These are phyloP conservation scores for Mylabris sibirica DNA, from an alignment of 2,888 invertebrate species.

Conservation along the genomic window DNA sequence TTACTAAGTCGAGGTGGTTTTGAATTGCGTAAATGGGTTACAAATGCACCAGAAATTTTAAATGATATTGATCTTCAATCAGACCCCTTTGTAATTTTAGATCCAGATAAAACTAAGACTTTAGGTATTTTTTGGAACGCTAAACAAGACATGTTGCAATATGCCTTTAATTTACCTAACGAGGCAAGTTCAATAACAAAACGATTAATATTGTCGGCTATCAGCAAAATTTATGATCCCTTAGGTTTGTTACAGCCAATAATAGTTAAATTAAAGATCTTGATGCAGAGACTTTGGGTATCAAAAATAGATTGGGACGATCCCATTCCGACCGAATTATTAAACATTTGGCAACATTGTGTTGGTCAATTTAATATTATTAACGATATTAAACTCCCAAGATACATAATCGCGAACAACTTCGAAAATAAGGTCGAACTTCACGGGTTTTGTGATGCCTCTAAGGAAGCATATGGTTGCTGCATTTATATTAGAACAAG, in stretches of 20 bases:
- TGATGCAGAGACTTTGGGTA: constrained; percentile 29
- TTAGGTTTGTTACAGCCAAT: constrained; percentile 23
- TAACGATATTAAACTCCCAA: constrained; percentile 18
- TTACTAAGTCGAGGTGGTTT: constrained; percentile 20
- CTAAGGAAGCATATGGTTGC: constrained; percentile 32
- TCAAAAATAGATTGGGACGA: constrained; percentile 21
- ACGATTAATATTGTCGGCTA: constrained; percentile 25
- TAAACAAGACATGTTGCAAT: not conserved
- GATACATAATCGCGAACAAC: constrained; percentile 20
- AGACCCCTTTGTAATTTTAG: not conserved
- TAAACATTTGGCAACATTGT: constrained; percentile 20
- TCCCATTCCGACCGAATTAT: not conserved
- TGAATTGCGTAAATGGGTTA: constrained; percentile 22
- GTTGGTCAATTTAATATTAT: constrained; percentile 21
- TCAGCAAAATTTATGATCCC: constrained; percentile 31
- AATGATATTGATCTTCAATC: not conserved
- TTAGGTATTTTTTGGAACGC: constrained; percentile 17
- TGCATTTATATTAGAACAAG: constrained; percentile 26
- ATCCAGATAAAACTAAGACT: constrained; percentile 8
- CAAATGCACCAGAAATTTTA: constrained; percentile 13
- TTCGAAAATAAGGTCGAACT: constrained; percentile 18
- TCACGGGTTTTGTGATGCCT: constrained; percentile 41
- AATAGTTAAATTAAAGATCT: constrained; percentile 25
- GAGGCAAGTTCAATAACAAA: constrained; percentile 16
- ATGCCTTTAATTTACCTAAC: not conserved